phyloP scores from a whole-genome alignment of 2,888 invertebrate species.

The Thereva nobilitata region DNA sequence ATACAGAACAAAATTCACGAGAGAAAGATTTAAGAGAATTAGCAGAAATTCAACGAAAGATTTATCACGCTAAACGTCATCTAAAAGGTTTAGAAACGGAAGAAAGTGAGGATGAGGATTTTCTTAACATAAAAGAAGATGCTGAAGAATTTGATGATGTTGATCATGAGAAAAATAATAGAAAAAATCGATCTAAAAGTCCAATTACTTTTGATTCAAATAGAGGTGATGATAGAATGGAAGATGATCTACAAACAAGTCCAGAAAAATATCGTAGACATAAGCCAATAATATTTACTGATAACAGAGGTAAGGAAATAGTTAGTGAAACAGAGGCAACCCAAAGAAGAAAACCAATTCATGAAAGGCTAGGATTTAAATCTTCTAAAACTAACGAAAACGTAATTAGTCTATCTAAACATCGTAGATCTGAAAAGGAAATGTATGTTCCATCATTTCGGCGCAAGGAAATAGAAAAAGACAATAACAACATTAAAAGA shows the following conservation, averaged over 20 bases:
- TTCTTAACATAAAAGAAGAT: slow-evolving; percentile 68
- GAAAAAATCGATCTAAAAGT: slow-evolving; percentile 49
- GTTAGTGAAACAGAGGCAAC: slow-evolving; percentile 1
- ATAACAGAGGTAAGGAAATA: background rate
- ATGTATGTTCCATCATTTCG: slow-evolving; percentile 54
- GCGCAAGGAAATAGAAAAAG: slow-evolving; percentile 49
- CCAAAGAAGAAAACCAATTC: slow-evolving; percentile 54
- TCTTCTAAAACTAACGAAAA: slow-evolving; percentile 40
- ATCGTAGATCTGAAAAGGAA: slow-evolving; percentile 54
- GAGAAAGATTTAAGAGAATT: slow-evolving; percentile 60
- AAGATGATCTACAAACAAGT: slow-evolving; percentile 9
- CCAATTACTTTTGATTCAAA: slow-evolving; percentile 52
- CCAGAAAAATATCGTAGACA: slow-evolving; percentile 20
- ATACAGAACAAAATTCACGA: slow-evolving; percentile 40
- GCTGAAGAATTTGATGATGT: slow-evolving; percentile 57
- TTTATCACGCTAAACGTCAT: slow-evolving; percentile 62
- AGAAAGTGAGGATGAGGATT: slow-evolving; percentile 69
- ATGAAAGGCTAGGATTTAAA: slow-evolving; percentile 60
- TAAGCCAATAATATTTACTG: slow-evolving; percentile 35
- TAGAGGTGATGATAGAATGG: slow-evolving; percentile 9
- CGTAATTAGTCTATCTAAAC: slow-evolving; percentile 48
- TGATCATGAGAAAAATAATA: slow-evolving; percentile 44
- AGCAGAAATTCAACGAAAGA: slow-evolving; percentile 67
- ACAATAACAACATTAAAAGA: slow-evolving; percentile 42
- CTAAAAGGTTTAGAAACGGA: slow-evolving; percentile 56